A percentile compares a stretch with the other conserved stretches of the same genome.
Conservation (phyloP, 2,113 vertebrate species). For the Zosterops borbonicus region DNA sequence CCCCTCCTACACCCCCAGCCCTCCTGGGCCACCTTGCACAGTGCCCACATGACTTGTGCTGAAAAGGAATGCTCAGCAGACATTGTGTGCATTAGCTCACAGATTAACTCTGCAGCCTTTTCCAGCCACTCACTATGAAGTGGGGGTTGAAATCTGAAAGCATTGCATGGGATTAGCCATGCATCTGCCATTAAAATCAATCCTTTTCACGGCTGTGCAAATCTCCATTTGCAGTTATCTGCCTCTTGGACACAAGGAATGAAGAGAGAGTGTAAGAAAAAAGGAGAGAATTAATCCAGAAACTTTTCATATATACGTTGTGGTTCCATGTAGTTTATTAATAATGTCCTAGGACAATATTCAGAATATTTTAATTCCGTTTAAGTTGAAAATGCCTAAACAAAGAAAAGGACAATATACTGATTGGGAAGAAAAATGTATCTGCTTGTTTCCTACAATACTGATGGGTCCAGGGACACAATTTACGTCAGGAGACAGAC, state of each 20-base stretch:
- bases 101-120: background rate
- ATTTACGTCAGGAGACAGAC: background rate
- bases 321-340: background rate
- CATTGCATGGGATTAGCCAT: background rate
- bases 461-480: background rate
- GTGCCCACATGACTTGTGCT: background rate
- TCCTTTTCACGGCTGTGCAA: background rate
- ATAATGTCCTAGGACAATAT: background rate
- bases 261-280: background rate
- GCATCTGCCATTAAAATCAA: background rate
- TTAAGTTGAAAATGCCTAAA: background rate
- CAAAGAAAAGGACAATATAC: background rate
- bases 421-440: background rate
- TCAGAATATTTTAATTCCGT: background rate
- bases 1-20: background rate
- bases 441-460: background rate
- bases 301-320: background rate
- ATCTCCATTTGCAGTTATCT: background rate
- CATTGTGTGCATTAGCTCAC: background rate
- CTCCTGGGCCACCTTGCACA: background rate
- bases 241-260: background rate
- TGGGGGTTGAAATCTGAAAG: background rate
- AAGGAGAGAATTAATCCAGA: background rate
- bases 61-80: background rate
- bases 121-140: background rate